Base-by-base conservation (phyloP, 2,113 vertebrate genomes). In the Petaurus breviceps region DNA sequence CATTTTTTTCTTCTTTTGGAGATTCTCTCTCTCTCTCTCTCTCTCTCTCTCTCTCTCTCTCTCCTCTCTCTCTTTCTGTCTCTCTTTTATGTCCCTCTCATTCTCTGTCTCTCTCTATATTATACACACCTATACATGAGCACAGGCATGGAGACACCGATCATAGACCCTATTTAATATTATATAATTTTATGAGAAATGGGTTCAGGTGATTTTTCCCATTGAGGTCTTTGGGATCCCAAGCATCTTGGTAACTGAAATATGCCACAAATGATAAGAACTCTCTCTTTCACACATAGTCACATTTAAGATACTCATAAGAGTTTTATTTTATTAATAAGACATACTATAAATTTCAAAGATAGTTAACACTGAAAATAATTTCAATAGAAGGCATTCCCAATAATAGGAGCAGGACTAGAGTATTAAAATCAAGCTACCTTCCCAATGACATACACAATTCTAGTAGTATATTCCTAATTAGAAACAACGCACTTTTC, bases 251-350 rank as follows among this genome's bases (percentile, higher is more conserved):
- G 26, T 8, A 57, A 57, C 8, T 57, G 26, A 31, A 43, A 89
- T 89, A 14, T 0, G 23, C 23, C 46, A 90, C 89, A 90, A 90
- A 90, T 90, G 16, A 47, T 0, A 95, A 90, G 47, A 7, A 94
- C 31, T 22, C 5, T 91, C 5, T 98, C 97, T 97, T 84, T 97
- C 97, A 47, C 26, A 93, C n/a, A 50, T 96, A 96, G 95, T 92
- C 90, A 97, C 97, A 96, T 24, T 90, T 90, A 26, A 10, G 77
- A 92, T 92, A 3, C 55, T 51, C 51, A 1, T 89, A 94, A 93
- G 54, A 97, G 46, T 96, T 97, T 98, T 97, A 47, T 97, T 97
- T 98, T 97, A 96, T 93, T 95, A 61, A 96, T 96, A 94, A 52
- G 54, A 90, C 26, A 49, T 98, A 94, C 93, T 91, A 92, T 89